A percentile compares a stretch with the other conserved stretches of the same genome.
Evolutionary conservation across 2,888 invertebrate species (phyloP).

Genomic region (Eupithecia dodoneata): DNA sequence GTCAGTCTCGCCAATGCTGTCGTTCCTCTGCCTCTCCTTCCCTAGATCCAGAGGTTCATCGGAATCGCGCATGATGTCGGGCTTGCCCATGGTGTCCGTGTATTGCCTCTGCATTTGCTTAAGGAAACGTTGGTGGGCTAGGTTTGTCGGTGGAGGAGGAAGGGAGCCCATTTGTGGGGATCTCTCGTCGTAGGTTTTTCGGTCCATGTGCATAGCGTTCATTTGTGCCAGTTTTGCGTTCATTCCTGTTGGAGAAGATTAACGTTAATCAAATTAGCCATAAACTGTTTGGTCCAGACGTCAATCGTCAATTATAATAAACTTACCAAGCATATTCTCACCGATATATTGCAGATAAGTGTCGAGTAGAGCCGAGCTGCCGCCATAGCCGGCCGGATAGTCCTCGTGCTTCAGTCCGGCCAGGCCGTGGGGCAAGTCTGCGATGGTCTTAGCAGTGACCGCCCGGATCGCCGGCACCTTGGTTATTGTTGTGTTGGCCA

Average conservation of each 20-base stretch:
- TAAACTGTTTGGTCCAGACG: not conserved
- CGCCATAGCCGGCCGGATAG: conserved; percentile 88
- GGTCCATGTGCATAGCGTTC: conserved; percentile 84
- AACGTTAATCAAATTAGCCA: not conserved
- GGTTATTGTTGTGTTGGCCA: conserved; percentile 87
- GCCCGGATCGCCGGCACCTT: conserved; percentile 86
- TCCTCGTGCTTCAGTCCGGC: conserved; percentile 87
- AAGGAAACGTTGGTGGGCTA: conserved; percentile 85
- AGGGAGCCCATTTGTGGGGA: conserved; percentile 82
- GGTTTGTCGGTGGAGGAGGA: conserved; percentile 81
- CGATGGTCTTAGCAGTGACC: conserved; percentile 87
- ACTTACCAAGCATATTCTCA: conserved; percentile 89
- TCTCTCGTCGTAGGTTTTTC: conserved; percentile 83
- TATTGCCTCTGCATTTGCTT: conserved; percentile 87
- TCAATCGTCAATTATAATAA: not conserved
- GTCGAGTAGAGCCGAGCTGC: conserved; percentile 91
- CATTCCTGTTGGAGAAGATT: conserved; percentile 81
- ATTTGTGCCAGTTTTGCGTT: conserved; percentile 92
- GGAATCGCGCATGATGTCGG: conserved; percentile 81
- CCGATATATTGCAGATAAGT: conserved; percentile 95
- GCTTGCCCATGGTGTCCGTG: conserved; percentile 82
- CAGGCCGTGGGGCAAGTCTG: conserved; percentile 85
- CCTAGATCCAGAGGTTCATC: conserved; percentile 84
- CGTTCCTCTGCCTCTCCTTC: conserved; percentile 76
- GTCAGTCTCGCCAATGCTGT: conserved; percentile 71